Conservation (phyloP, 2,113 vertebrate genomes). For the Micromys minutus region DNA sequence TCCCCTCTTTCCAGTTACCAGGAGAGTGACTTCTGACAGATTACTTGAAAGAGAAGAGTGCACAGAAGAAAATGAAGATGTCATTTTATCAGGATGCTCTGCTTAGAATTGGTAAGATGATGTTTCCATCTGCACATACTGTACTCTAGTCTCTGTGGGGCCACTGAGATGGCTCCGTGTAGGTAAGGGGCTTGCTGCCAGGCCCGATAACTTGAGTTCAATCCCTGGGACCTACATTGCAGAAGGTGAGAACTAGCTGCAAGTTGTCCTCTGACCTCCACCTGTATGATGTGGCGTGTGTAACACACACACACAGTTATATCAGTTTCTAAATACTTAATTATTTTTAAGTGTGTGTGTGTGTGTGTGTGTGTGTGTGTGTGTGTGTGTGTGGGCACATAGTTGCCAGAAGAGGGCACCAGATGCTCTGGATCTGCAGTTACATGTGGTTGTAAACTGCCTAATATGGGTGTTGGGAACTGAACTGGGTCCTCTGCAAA, state of each 20-base stretch:
- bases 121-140: not conserved
- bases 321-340: constrained; percentile 18
- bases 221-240: not conserved
- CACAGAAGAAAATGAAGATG: not conserved
- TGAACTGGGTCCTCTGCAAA: not conserved
- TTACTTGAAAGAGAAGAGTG: constrained; percentile 33
- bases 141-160: not conserved
- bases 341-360: not conserved
- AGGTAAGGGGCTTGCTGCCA: not conserved
- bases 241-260: not conserved
- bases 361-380: not conserved
- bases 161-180: not conserved
- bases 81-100: not conserved
- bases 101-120: not conserved
- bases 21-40: not conserved
- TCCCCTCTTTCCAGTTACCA: not conserved
- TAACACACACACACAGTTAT: not conserved
- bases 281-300: too few species aligned
- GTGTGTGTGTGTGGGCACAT: not conserved
- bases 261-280: not conserved
- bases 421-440: not conserved
- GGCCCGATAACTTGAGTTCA: not conserved
- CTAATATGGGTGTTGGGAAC: not conserved
- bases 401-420: not conserved
- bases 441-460: not conserved